Conservation (phyloP, 2,797 vertebrate species). For the Anguilla megastoma region DNA sequence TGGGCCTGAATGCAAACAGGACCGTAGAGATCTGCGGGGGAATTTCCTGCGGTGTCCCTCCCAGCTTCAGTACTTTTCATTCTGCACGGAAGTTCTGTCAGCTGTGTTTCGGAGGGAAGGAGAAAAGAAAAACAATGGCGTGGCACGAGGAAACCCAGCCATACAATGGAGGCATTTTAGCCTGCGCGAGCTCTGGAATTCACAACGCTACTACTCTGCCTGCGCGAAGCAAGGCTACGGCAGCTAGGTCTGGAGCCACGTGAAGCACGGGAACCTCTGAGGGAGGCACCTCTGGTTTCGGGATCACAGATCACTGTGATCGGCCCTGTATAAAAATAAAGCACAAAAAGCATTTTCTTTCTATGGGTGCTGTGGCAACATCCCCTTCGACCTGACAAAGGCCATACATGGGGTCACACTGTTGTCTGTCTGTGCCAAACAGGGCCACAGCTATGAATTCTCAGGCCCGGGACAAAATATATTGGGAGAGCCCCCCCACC, state of each 20-base stretch:
- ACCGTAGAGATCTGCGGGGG: slow-evolving; percentile 31
- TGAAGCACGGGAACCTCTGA: not conserved
- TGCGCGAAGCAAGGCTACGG: not conserved
- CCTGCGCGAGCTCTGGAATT: not conserved
- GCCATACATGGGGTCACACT: not conserved
- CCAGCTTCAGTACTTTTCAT: slow-evolving; percentile 36
- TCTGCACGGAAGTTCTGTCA: slow-evolving; percentile 16
- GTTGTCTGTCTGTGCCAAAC: not conserved
- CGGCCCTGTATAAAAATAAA: not conserved
- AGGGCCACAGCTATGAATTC: no score
- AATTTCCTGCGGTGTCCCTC: slow-evolving; percentile 42
- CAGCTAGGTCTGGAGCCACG: not conserved
- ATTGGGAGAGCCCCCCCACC: no score
- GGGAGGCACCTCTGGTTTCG: not conserved
- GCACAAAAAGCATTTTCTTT: not conserved
- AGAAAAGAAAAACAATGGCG: not conserved
- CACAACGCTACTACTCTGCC: not conserved
- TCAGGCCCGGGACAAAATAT: no score
- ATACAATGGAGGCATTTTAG: not conserved
- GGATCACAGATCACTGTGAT: not conserved
- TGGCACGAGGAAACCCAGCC: not conserved
- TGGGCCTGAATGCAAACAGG: not conserved
- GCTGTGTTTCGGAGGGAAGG: not conserved
- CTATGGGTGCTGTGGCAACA: not conserved
- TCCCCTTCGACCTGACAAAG: not conserved